phyloP scores from a whole-genome alignment of 2,797 vertebrate genomes.

The Echiichthys vipera region DNA sequence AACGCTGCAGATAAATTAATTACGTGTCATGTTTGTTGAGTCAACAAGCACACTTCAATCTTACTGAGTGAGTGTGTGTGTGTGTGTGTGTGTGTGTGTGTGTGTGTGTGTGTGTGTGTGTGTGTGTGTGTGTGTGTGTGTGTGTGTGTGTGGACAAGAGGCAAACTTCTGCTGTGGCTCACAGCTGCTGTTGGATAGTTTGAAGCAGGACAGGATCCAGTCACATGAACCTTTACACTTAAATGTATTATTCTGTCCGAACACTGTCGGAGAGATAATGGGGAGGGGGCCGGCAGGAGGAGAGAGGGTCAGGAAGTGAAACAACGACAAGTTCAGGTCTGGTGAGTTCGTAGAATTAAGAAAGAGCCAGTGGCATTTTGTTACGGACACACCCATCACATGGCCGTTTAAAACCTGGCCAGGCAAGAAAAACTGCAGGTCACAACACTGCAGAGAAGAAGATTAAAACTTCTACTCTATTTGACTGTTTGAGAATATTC shows the following conservation, averaged over 20 bases:
- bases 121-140: slow-evolving; percentile 15
- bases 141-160: slow-evolving; percentile 23
- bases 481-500: slow-evolving; percentile 25
- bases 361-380: slow-evolving; percentile 56
- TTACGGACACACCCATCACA: slow-evolving; percentile 63
- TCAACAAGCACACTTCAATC: slow-evolving; percentile 27
- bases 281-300: slow-evolving; percentile 2
- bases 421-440: slow-evolving; percentile 79
- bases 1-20: slow-evolving; percentile 48
- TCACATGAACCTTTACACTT: slow-evolving; percentile 34
- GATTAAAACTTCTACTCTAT: slow-evolving; percentile 15
- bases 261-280: slow-evolving; percentile 31
- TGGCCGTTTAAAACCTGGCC: slow-evolving; percentile 74
- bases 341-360: slow-evolving; percentile 54
- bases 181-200: slow-evolving; percentile 33
- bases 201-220: slow-evolving; percentile 30
- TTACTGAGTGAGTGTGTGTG: slow-evolving; percentile 3
- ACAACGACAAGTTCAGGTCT: slow-evolving; percentile 69
- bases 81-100: slow-evolving; percentile 14
- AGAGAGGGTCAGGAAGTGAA: slow-evolving; percentile 35
- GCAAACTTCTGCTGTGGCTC: slow-evolving; percentile 25
- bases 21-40: slow-evolving; percentile 44
- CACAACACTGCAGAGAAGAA: slow-evolving; percentile 50
- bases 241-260: slow-evolving; percentile 31
- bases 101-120: slow-evolving; percentile 15